A percentile compares a stretch with the other conserved stretches of the same genome.
These are phyloP conservation scores for Ophioninae sp. DNA, from an alignment of 2,888 invertebrate genomes.

Conservation along the genomic window DNA sequence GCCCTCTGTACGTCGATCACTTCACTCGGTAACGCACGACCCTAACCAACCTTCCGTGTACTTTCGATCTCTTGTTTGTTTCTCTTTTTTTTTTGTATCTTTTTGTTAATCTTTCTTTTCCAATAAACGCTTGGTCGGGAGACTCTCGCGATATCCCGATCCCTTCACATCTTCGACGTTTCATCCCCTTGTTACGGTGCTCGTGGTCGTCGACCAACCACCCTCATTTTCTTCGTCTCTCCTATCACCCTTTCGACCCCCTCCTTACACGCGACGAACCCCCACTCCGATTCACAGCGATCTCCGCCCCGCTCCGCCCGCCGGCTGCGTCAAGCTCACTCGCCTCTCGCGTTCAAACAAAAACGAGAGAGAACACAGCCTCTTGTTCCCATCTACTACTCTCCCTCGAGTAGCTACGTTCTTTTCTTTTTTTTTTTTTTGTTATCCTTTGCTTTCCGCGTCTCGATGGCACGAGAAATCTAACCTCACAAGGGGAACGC, in stretches of 20 bases:
- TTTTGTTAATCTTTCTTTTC: conserved; percentile 12
- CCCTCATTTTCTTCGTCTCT: conserved; percentile 43
- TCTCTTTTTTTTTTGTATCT: conserved; percentile 18
- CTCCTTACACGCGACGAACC: not conserved
- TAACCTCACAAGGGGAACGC: not conserved
- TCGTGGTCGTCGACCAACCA: conserved; percentile 53
- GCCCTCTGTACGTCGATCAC: conserved; percentile 49
- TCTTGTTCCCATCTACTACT: conserved; percentile 31
- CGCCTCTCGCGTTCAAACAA: conserved; percentile 42
- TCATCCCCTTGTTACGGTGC: conserved; percentile 54
- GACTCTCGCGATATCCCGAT: conserved; percentile 53
- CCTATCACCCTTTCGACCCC: conserved; percentile 19
- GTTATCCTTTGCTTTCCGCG: not conserved
- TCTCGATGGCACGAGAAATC: conserved; percentile 23
- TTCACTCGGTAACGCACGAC: conserved; percentile 42
- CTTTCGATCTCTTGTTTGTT: conserved; percentile 26
- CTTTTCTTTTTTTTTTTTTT: not conserved
- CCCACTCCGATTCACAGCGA: not conserved
- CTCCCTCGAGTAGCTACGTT: not conserved
- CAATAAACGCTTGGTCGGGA: conserved; percentile 14
- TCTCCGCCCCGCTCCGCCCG: conserved; percentile 21
- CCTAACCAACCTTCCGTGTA: conserved; percentile 41
- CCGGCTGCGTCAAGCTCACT: conserved; percentile 49
- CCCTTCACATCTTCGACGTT: conserved; percentile 64
- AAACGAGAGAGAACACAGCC: conserved; percentile 31